Base-by-base conservation (phyloP, 2,113 vertebrate genomes). In the Vombatus ursinus region DNA sequence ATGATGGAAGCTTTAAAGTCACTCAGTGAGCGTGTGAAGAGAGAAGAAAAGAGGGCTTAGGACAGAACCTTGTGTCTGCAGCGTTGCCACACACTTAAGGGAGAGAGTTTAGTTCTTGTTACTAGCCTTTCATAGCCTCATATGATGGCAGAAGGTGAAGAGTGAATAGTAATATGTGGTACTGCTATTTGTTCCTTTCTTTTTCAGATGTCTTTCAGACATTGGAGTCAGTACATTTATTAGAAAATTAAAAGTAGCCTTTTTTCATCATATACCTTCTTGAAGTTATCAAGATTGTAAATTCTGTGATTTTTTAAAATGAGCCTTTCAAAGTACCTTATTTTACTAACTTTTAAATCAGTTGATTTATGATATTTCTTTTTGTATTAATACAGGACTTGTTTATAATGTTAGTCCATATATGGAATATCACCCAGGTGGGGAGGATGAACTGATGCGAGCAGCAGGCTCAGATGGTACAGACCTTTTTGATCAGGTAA, bases 391-490 rank as follows among this genome's bases (percentile, higher is more conserved):
- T 97, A 10, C 94, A 99, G 99, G 99, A 8, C 98, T 99, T 98
- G 99, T 99, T 11, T 99, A 99, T 97, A 99, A 99, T 91, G 98
- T 99, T 50, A 99, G 99, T 0, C 99, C 99, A 0, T 99, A 99
- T 96, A 99, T 99, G 99, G 99, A 99, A 94, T 99, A 99, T 97
- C 99, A 99, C 97, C 99, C 99, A 0, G 99, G 99, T 8, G 99
- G 99, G 50, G 99, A 99, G 94, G 99, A 99, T 61, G 99, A 99
- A 54, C 98, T 99, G 48, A 99, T 99, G 99, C 99, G 97, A 98
- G 99, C 99, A 25, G 99, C 99, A 91, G 99, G 99, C 95, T 92
- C 98, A 68, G 99, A 99, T 97, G 99, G 99, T 52, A 99, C 99
- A 37, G 99, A 99, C 92, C 99, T 99, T 89, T 99, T 99, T 97